Evolutionary conservation across 2,888 invertebrate genomes (phyloP).

Genomic region (Theristus sp.): DNA sequence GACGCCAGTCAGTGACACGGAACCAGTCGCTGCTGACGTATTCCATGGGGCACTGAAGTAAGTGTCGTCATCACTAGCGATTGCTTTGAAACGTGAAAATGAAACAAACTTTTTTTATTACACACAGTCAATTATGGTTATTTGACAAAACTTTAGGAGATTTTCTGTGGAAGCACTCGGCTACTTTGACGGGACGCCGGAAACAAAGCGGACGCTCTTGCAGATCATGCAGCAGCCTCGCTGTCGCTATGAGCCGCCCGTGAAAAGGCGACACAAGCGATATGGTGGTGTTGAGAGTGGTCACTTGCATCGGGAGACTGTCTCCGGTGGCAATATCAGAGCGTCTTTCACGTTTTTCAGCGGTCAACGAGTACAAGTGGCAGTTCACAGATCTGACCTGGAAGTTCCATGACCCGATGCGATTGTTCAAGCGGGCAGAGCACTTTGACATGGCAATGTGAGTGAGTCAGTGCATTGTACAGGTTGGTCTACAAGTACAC

Average conservation of each 20-base stretch:
- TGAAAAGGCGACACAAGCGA: background rate
- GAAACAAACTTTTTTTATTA: background rate
- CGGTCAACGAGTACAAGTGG: background rate
- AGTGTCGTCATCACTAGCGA: too few relatives aligned
- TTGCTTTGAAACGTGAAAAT: too few relatives aligned
- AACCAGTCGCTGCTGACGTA: too few relatives aligned
- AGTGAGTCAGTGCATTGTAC: background rate
- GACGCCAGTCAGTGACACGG: too few relatives aligned
- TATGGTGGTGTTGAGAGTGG: background rate
- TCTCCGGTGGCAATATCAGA: too few relatives aligned
- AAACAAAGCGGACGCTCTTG: background rate
- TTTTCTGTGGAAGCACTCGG: background rate
- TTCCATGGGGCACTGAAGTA: too few relatives aligned
- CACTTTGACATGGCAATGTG: constrained; percentile 5
- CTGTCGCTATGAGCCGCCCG: background rate
- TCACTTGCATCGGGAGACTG: too few relatives aligned
- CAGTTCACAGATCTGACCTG: constrained; percentile 8
- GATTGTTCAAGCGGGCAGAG: constrained; percentile 2
- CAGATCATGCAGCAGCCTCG: background rate
- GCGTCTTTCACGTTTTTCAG: background rate
- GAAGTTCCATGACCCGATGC: constrained; percentile 12
- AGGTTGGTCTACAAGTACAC: too few relatives aligned
- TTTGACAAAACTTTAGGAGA: background rate
- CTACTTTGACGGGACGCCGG: background rate
- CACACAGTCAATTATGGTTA: too few relatives aligned